Percentiles rank a stretch among this genome's conserved stretches.
Conservation (phyloP, 1,140 invertebrate species). For the Drosophila pseudoobscura region DNA sequence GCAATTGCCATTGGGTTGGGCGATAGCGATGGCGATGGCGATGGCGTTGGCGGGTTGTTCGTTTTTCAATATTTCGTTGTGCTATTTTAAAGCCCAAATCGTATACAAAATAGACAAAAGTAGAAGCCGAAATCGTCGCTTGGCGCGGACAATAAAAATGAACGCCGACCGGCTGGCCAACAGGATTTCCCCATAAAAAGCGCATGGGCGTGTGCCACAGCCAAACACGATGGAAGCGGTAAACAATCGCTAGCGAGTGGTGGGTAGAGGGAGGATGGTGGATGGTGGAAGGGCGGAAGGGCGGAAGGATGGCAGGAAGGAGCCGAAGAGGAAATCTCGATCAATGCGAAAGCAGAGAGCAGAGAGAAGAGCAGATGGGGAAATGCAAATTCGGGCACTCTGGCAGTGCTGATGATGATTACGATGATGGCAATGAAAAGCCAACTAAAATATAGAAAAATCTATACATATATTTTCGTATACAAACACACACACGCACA, state of each 20-base stretch:
- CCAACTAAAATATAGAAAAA: conserved; percentile 57
- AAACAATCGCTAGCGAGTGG: conserved; percentile 3
- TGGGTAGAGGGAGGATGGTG: background rate
- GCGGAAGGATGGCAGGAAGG: conserved; percentile 35
- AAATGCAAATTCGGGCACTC: conserved; percentile 24
- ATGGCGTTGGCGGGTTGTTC: conserved; percentile 38
- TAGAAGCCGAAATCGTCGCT: conserved; percentile 40
- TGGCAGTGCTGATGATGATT: conserved; percentile 41
- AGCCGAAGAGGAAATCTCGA: conserved; percentile 64
- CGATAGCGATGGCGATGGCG: background rate
- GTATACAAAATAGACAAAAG: conserved; percentile 35
- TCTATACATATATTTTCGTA: conserved; percentile 7
- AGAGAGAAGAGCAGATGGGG: background rate
- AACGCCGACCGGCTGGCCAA: conserved; percentile 55
- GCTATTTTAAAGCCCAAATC: conserved; percentile 62
- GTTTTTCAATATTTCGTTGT: conserved; percentile 36
- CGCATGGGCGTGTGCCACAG: conserved; percentile 40
- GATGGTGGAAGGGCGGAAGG: background rate
- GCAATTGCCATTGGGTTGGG: conserved; percentile 39
- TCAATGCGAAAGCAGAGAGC: conserved; percentile 41
- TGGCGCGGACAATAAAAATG: conserved; percentile 64
- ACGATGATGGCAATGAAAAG: conserved; percentile 70
- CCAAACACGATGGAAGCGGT: conserved; percentile 18
- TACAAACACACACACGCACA: conserved; percentile 10
- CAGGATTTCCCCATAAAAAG: conserved; percentile 81